phyloP scores from a whole-genome alignment of 2,888 invertebrate genomes.

The Zygothrica quintamaculata region DNA sequence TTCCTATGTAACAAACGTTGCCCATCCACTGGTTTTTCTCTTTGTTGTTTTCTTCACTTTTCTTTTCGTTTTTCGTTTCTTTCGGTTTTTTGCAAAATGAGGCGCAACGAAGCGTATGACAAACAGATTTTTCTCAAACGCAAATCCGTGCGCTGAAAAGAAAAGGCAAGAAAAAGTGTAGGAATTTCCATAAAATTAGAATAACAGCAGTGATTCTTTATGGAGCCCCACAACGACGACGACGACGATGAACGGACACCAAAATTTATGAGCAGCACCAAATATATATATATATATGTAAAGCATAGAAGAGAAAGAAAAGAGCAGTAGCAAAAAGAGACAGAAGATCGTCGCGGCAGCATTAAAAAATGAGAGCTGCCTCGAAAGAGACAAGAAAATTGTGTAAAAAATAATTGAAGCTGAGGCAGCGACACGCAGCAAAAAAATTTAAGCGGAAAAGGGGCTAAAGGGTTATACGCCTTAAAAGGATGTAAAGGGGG shows the following conservation, averaged over 20 bases:
- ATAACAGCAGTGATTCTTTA: slow-evolving; percentile 81
- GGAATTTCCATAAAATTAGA: slow-evolving; percentile 81
- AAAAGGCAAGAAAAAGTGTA: slow-evolving; percentile 74
- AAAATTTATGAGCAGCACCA: slow-evolving; percentile 75
- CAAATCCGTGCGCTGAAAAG: slow-evolving; percentile 77
- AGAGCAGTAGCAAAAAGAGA: slow-evolving; percentile 29
- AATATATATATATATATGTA: slow-evolving; percentile 49
- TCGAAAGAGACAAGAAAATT: slow-evolving; percentile 68
- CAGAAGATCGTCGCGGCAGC: slow-evolving; percentile 23
- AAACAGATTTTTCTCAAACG: slow-evolving; percentile 80
- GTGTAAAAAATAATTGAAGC: slow-evolving; percentile 79
- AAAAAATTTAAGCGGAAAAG: background rate
- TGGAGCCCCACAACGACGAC: slow-evolving; percentile 35
- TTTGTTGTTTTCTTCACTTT: slow-evolving; percentile 13
- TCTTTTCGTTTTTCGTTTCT: slow-evolving; percentile 8
- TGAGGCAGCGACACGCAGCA: slow-evolving; percentile 58
- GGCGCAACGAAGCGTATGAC: slow-evolving; percentile 81
- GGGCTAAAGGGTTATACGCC: slow-evolving; percentile 16
- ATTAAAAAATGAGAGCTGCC: slow-evolving; percentile 50
- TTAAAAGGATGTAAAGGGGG: too few relatives aligned
- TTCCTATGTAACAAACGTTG: slow-evolving; percentile 6
- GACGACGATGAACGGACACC: slow-evolving; percentile 48
- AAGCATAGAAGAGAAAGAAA: slow-evolving; percentile 35
- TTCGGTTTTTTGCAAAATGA: slow-evolving; percentile 69
- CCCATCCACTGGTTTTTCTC: background rate